A percentile compares a stretch with the other conserved stretches of the same genome.
Conservation (phyloP, 37 sponge, comb jelly and placozoan genomes). For the Beroe forskalii region DNA sequence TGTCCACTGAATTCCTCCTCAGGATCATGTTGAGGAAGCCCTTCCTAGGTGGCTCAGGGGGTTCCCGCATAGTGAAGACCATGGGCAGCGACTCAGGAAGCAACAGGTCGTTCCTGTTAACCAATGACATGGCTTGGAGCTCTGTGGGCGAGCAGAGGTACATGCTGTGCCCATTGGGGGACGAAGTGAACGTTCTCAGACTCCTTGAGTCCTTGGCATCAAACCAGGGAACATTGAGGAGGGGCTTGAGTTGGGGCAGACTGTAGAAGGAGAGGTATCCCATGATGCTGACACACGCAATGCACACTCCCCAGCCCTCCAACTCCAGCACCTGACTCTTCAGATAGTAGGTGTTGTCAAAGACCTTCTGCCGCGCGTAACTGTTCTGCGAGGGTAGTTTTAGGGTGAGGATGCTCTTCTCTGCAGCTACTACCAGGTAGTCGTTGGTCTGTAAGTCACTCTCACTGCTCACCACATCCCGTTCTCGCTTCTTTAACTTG, state of each 20-base stretch:
- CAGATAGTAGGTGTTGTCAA: conserved; percentile 62
- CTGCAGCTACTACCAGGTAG: conserved; percentile 41
- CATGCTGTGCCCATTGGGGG: conserved; percentile 5
- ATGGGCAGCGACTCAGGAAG: conserved; percentile 60
- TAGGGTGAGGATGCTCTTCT: conserved; percentile 57
- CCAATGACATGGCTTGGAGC: conserved; percentile 32
- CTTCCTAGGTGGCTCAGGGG: conserved; percentile 34
- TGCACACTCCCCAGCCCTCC: conserved; percentile 57
- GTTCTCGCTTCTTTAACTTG: neutral
- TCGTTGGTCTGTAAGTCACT: conserved; percentile 55
- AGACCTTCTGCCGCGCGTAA: conserved; percentile 60
- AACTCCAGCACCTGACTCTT: conserved; percentile 45
- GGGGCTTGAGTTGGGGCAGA: conserved; percentile 60
- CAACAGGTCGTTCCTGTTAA: conserved; percentile 49
- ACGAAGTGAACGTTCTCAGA: conserved; percentile 32
- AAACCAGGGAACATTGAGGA: conserved; percentile 48
- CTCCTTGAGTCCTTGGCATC: conserved; percentile 33
- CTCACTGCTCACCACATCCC: conserved; percentile 20
- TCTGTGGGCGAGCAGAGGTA: conserved; percentile 51
- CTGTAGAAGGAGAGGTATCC: conserved; percentile 57
- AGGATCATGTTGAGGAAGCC: conserved; percentile 64
- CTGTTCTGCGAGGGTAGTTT: conserved; percentile 64
- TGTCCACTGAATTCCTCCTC: conserved; percentile 12
- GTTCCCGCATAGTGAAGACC: conserved; percentile 55
- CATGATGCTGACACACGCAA: conserved; percentile 60